Evolutionary conservation across 2,113 vertebrate genomes (phyloP).

Genomic region (Pseudonaja textilis): DNA sequence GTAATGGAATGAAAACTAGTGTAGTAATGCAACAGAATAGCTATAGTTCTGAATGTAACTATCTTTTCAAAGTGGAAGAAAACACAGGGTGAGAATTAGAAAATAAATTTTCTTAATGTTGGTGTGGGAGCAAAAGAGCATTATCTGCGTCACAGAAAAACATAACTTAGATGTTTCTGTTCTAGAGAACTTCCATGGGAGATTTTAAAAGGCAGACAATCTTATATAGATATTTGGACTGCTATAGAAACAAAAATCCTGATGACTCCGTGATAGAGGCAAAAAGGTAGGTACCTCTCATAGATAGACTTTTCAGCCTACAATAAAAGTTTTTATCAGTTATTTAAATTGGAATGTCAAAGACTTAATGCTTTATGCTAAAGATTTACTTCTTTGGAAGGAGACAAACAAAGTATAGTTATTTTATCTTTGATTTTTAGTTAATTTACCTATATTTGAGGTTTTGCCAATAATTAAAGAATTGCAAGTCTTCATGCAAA

Average conservation of each 20-base stretch:
- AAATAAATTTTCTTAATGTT: not conserved
- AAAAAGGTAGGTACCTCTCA: not conserved
- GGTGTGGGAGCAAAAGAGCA: no score
- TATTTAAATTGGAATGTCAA: not conserved
- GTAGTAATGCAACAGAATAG: not conserved
- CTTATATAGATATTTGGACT: not conserved
- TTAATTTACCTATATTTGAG: conserved; percentile 16
- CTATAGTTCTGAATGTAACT: not conserved
- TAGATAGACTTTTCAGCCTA: not conserved
- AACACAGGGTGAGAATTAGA: not conserved
- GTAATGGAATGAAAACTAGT: not conserved
- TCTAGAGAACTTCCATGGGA: not conserved
- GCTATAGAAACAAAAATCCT: not conserved
- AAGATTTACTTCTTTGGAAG: conserved; percentile 13
- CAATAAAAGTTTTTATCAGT: not conserved
- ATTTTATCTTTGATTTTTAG: conserved; percentile 26
- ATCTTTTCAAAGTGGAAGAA: not conserved
- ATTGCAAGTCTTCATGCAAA: conserved; percentile 25
- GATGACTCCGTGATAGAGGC: not conserved
- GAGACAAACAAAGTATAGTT: not conserved
- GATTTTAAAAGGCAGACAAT: not conserved
- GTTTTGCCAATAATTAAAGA: conserved; percentile 18
- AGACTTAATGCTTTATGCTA: not conserved
- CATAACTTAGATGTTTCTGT: not conserved
- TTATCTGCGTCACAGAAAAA: not conserved